These are phyloP conservation scores for Diabrotica undecimpunctata DNA, from an alignment of 1,140 invertebrate genomes.

Conservation along the genomic window DNA sequence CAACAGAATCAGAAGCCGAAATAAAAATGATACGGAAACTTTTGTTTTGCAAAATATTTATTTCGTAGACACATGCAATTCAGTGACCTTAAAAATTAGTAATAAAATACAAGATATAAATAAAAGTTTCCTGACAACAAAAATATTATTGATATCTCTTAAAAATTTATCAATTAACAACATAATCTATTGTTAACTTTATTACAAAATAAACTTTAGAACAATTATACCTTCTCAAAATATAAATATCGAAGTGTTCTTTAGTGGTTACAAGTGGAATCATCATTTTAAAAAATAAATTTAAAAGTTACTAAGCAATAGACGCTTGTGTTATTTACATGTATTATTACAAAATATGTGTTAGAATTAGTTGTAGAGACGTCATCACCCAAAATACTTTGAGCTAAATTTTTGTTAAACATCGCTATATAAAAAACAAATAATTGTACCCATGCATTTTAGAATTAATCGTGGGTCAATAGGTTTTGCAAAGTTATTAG, in stretches of 20 bases:
- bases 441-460: constrained; percentile 34
- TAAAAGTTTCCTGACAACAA: no score
- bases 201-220: no score
- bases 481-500: constrained; percentile 33
- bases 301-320: constrained; percentile 30
- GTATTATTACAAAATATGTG: constrained; percentile 35
- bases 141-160: no score
- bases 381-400: constrained; percentile 33
- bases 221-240: not conserved
- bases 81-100: not conserved
- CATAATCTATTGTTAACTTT: no score
- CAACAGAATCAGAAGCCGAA: no score
- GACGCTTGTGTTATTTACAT: constrained; percentile 32
- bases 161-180: no score
- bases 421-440: constrained; percentile 28
- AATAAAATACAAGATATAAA: no score
- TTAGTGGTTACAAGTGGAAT: not conserved
- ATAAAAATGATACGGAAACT: no score
- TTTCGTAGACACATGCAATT: no score
- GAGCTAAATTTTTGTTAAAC: constrained; percentile 24
- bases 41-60: no score
- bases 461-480: constrained; percentile 31
- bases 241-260: constrained; percentile 7
- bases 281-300: not conserved
- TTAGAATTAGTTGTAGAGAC: constrained; percentile 31